These are phyloP conservation scores for Bembecia ichneumoniformis DNA, from an alignment of 2,888 invertebrate genomes.

Conservation along the genomic window DNA sequence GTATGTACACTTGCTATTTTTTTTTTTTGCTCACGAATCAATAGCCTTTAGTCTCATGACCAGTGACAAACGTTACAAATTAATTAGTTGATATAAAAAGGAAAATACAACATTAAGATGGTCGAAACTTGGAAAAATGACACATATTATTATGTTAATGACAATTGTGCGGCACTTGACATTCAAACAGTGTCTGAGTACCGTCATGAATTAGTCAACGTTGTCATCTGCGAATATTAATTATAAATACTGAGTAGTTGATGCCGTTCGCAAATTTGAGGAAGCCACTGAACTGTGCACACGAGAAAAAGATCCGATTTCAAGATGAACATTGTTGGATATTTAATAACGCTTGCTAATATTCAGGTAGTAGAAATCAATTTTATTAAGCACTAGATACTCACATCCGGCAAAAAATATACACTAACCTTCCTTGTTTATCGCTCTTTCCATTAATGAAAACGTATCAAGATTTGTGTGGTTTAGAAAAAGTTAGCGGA, in stretches of 20 bases:
- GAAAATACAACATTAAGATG: background rate
- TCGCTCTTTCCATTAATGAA: too few relatives aligned
- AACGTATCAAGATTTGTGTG: too few relatives aligned
- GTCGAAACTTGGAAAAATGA: background rate
- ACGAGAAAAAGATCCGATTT: slow-evolving; percentile 1
- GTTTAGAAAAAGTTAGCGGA: too few relatives aligned
- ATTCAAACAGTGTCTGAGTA: slow-evolving; percentile 27
- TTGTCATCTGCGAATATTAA: slow-evolving; percentile 26
- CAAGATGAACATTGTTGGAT: slow-evolving; percentile 26
- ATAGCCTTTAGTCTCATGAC: background rate
- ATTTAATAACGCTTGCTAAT: slow-evolving; percentile 27
- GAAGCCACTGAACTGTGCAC: background rate
- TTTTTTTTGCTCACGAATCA: background rate
- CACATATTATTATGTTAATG: slow-evolving; percentile 30
- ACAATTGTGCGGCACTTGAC: slow-evolving; percentile 23
- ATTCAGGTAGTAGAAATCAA: slow-evolving; percentile 21
- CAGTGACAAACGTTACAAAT: slow-evolving; percentile 9
- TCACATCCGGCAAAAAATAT: too few relatives aligned
- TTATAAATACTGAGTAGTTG: slow-evolving; percentile 30
- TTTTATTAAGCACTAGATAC: too few relatives aligned
- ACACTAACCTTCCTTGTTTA: too few relatives aligned
- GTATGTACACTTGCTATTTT: background rate
- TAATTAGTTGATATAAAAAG: slow-evolving; percentile 1
- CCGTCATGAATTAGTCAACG: slow-evolving; percentile 28
- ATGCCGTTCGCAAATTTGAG: background rate